Evolutionary conservation across 2,888 invertebrate genomes (phyloP).

Genomic region (Hololepta plana): DNA sequence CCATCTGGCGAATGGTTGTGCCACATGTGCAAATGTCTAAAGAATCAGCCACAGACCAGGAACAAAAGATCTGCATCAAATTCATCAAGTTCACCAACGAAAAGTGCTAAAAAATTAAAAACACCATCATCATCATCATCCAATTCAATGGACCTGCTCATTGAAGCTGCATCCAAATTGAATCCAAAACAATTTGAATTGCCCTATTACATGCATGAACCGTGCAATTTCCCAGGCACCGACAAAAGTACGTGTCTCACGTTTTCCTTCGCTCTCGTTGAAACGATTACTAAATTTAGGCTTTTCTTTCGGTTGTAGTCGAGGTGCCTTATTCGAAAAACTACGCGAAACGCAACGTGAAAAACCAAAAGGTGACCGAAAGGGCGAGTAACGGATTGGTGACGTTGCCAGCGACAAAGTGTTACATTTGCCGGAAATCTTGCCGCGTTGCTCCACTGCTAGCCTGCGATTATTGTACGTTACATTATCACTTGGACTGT

Average conservation of each 20-base stretch:
- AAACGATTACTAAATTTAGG: slow-evolving; percentile 1
- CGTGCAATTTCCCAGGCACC: slow-evolving; percentile 64
- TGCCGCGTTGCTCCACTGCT: slow-evolving; percentile 71
- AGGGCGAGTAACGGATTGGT: no score
- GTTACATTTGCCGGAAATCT: slow-evolving; percentile 70
- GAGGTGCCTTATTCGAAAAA: slow-evolving; percentile 14
- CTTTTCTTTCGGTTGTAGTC: no score
- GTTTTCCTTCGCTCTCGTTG: neutral
- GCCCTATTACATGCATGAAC: slow-evolving; percentile 60
- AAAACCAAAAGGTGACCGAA: no score
- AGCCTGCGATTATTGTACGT: slow-evolving; percentile 86
- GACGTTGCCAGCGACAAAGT: slow-evolving; percentile 33
- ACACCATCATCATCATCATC: no score
- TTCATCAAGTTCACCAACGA: slow-evolving; percentile 11
- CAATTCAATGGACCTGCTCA: slow-evolving; percentile 58
- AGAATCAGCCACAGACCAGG: slow-evolving; percentile 16
- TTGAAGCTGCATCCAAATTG: slow-evolving; percentile 63
- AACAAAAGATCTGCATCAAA: slow-evolving; percentile 20
- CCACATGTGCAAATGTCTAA: slow-evolving; percentile 50
- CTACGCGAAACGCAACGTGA: no score
- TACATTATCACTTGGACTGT: slow-evolving; percentile 85
- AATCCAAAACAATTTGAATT: slow-evolving; percentile 85
- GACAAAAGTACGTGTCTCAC: slow-evolving; percentile 43
- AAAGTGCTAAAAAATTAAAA: slow-evolving; percentile 27
- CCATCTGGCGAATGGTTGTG: slow-evolving; percentile 87